A percentile compares a stretch with the other conserved stretches of the same genome.
Conservation (phyloP, 2,113 vertebrate species). For the Pantherophis guttatus region DNA sequence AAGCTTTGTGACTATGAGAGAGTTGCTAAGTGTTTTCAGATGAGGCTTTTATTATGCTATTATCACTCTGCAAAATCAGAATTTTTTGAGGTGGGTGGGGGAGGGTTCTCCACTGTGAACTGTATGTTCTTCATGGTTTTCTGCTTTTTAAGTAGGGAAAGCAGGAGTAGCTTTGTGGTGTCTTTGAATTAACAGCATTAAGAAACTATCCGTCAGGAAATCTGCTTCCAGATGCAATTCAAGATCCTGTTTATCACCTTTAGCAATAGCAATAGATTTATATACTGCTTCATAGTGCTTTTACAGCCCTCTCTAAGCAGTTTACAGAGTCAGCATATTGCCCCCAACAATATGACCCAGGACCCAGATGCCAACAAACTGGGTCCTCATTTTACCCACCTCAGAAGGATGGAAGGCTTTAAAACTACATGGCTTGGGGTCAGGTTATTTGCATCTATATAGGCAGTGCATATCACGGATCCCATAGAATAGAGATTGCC, state of each 20-base stretch:
- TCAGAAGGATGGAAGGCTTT: background rate
- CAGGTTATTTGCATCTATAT: background rate
- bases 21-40: background rate
- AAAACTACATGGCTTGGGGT: background rate
- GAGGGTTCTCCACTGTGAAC: background rate
- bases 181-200: background rate
- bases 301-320: too few species aligned
- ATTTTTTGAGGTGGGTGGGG: background rate
- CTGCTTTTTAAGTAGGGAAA: background rate
- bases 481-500: background rate
- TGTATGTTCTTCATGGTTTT: background rate
- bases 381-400: too few species aligned
- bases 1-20: background rate
- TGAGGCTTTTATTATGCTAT: background rate
- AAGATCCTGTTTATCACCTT: background rate
- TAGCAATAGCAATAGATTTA: too few species aligned
- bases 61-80: background rate
- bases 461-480: background rate
- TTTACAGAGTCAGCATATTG: too few species aligned
- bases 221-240: background rate
- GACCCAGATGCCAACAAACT: too few species aligned
- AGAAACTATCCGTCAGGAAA: background rate
- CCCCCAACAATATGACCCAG: too few species aligned
- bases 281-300: too few species aligned
- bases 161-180: background rate